Base-by-base conservation (phyloP, 2,888 invertebrate species). In the Drosophila fulvimacula region DNA sequence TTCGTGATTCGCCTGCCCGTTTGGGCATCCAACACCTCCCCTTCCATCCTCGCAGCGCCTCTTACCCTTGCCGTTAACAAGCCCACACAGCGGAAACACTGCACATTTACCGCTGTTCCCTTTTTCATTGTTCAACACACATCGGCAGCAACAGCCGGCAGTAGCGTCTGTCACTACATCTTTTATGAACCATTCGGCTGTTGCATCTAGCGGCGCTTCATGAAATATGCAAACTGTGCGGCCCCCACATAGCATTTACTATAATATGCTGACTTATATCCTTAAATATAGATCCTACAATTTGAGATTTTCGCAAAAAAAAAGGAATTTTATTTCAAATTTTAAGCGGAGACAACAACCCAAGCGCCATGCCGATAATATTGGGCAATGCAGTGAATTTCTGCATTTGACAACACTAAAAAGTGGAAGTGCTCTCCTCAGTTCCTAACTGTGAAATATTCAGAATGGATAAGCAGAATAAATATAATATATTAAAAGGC, bases 51-150 rank as follows among this genome's bases (percentile, higher is more conserved):
- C n/a, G 0, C 39, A n/a, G 17, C 48, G 44, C 44, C 42, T n/a
- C n/a, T n/a, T n/a, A n/a, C n/a, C n/a, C n/a, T n/a, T 13, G 27
- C 57, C 42, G 59, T 55, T 74, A 51, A 53, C 52, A 69, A 52
- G 51, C 84, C 69, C 81, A 68, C 76, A 65, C 63, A 62, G 73
- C 85, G 82, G 82, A 82, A 88, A 63, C 76, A 57, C 61, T 60
- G 51, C 34, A 51, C 34, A 51, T 72, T 32, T 41, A 63, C 69
- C 49, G 46, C 69, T 78, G 60, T 44, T 59, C 73, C 30, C 42
- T 21, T 48, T 56, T 36, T 32, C 68, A 87, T 82, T 87, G 81
- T 84, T 84, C 44, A 41, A 66, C 57, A 76, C 73, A 44, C 71
- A 74, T 55, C 51, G 38, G 56, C 59, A 27, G 24, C 46, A 68